Evolutionary conservation across 2,113 vertebrate species (phyloP), one percentile per base, ranked within the genome.

Genomic region (Panthera tigris): DNA sequence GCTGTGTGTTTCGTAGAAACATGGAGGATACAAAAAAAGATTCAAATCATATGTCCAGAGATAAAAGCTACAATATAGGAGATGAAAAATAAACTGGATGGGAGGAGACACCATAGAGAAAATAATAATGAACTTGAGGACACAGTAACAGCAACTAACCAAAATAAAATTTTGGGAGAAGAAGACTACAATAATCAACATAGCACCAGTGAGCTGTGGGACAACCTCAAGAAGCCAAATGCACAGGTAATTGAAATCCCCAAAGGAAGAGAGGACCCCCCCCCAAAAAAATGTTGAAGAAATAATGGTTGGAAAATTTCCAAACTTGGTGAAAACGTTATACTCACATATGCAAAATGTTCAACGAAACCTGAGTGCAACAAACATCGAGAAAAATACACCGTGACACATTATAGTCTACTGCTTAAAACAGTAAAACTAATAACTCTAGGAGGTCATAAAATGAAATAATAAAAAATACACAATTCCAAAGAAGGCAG

Each of bases 391-490:
- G 83, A 80, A 78, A 80, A 50, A 57, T 74, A 76, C 16, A 74
- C 66, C 39, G 36, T 71, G n/a, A 89, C 1, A n/a, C 5, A 45
- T 69, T 8, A 74, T 39, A 76, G 91, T 9, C 7, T 18, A 23
- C 65, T 86, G 7, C 48, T 63, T 81, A 74, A 96, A 92, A 84
- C 7, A 89, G 11, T 41, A 63, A 5, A 85, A 11, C 39, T 50
- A 84, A 48, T 89, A 89, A 86, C 61, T 74, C 63, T 81, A 61
- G 87, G 65, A 89, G 88, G 10, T 63, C 48, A 52, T 85, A 82
- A 95, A 89, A 82, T 89, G 9, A 93, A 96, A 84, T 74, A 39
- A 84, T 68, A n/a, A 16, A 89, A 57, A 95, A 69, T 80, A 41
- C 5, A 93, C 90, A 66, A 61, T 78, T 84, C 48, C 63, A 48